phyloP scores from a whole-genome alignment of 2,888 invertebrate genomes.

The Ormyrus pomaceus region DNA sequence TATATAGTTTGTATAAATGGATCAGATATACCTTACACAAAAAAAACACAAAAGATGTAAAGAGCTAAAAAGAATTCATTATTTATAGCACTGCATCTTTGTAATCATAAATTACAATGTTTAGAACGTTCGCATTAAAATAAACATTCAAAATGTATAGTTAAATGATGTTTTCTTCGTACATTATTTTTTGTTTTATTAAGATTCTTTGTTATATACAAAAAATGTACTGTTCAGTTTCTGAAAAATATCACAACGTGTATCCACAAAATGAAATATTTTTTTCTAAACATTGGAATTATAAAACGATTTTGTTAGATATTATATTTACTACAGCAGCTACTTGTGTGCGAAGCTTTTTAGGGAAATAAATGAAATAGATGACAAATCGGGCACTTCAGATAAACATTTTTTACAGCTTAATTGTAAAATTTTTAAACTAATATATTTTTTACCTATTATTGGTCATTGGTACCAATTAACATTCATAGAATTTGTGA shows the following conservation, averaged over 20 bases:
- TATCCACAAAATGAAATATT: slow-evolving; percentile 1
- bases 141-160: slow-evolving; percentile 38
- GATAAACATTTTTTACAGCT: slow-evolving; percentile 46
- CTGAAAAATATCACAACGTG: slow-evolving; percentile 16
- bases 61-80: slow-evolving; percentile 7
- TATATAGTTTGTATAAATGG: slow-evolving; percentile 63
- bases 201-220: slow-evolving; percentile 2
- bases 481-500: slow-evolving; percentile 29
- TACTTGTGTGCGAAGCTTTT: slow-evolving; percentile 21
- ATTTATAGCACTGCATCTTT: slow-evolving; percentile 19
- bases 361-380: slow-evolving; percentile 23
- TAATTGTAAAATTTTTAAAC: slow-evolving; percentile 47
- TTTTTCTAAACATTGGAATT: too few species aligned
- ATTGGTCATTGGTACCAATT: slow-evolving; percentile 32
- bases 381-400: slow-evolving; percentile 6
- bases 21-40: slow-evolving; percentile 34
- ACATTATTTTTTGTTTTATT: not conserved
- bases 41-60: not conserved
- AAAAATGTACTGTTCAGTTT: slow-evolving; percentile 36
- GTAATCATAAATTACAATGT: slow-evolving; percentile 31
- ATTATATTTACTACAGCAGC: not conserved
- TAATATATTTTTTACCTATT: slow-evolving; percentile 48
- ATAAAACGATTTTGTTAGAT: not conserved
- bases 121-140: slow-evolving; percentile 28
- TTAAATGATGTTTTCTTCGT: slow-evolving; percentile 4